Evolutionary conservation across 2,113 vertebrate genomes (phyloP), one percentile per base, ranked within the genome.

Genomic region (Charadrius vociferus): DNA sequence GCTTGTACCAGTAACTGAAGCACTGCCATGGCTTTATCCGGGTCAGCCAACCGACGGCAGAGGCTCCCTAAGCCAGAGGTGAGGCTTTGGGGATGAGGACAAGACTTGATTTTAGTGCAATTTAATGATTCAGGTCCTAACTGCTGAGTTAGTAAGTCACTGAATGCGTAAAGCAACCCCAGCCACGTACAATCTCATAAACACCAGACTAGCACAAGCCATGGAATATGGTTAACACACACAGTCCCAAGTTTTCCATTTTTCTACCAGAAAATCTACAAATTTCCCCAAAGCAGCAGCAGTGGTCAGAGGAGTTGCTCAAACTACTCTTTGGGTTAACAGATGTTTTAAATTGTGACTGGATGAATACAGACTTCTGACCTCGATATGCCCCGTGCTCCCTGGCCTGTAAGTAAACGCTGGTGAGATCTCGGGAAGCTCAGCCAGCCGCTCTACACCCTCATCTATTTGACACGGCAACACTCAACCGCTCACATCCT

Each of bases 81-180:
- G 86, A 92, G 88, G 77, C 61, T 87, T 29, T 72, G 43, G 56
- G 56, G 53, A 65, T 26, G 74, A 96, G 45, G 55, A 70, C 18
- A 34, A 73, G 71, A 81, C 37, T 41, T 47, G 41, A 92, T 86
- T 91, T 92, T 91, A 73, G 52, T 63, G 65, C 81, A 74, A 50
- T 59, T 88, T 71, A 65, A n/a, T 4, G 12, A 94, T 71, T 81
- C 34, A 43, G 81, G 63, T 90, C 37, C 75, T 86, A 67, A 17
- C 16, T 94, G 88, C 85, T 97, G 78, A 93, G 67, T 63, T 58
- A 77, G 47, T 80, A 86, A 89, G 77, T 50, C 95, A 55, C 55
- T 86, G 37, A 66, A 81, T 19, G 83, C 43, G 55, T 70, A 88
- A 90, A 83, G 59, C 58, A 74, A 94, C 90, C 58, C 43, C 43